Conservation (phyloP, 2,888 invertebrate species). For the Dasysyrphus albostriatus region DNA sequence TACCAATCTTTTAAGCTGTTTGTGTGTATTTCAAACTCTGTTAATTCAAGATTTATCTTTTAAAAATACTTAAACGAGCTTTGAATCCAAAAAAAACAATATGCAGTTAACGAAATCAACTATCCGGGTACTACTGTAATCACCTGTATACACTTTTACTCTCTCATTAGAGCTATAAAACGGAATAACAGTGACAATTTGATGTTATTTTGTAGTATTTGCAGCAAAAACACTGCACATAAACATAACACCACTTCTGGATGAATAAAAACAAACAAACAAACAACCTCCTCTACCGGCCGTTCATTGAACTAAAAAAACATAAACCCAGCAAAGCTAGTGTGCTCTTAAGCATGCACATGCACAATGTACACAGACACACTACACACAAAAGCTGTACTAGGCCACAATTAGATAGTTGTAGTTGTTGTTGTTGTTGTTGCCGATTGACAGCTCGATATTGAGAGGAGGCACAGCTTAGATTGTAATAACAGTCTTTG, state of each 20-base stretch:
- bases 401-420: conserved; percentile 71
- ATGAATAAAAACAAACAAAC: conserved; percentile 19
- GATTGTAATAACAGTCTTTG: conserved; percentile 54
- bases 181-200: conserved; percentile 54
- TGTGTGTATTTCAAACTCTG: too few species aligned
- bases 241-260: conserved; percentile 34
- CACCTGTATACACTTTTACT: conserved; percentile 57
- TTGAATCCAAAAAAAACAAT: too few species aligned
- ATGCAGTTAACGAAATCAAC: too few species aligned
- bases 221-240: conserved; percentile 17
- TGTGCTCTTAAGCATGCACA: neutral
- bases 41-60: too few species aligned
- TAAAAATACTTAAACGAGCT: too few species aligned
- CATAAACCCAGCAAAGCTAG: neutral
- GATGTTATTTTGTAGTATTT: conserved; percentile 27
- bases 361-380: conserved; percentile 10
- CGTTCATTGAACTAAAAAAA: conserved; percentile 66
- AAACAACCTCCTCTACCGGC: conserved; percentile 44
- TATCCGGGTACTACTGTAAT: neutral
- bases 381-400: conserved; percentile 11
- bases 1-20: too few species aligned
- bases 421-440: conserved; percentile 34
- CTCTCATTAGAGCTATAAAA: conserved; percentile 51
- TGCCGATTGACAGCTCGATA: conserved; percentile 63
- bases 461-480: conserved; percentile 59